phyloP scores from a whole-genome alignment of 2,797 vertebrate species.

The Manis crassicaudata region DNA sequence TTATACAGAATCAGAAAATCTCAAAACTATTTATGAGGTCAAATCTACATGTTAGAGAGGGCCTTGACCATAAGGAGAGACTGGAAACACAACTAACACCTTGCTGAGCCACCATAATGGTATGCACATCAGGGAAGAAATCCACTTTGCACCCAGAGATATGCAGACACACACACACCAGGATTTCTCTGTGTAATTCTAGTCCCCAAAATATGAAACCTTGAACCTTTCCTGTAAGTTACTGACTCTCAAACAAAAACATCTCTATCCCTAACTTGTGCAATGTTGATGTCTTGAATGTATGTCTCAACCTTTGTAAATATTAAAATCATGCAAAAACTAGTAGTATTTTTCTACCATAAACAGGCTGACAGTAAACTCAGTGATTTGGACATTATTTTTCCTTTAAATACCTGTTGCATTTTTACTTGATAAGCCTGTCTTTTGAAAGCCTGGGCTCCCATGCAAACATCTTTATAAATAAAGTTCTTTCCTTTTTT shows the following conservation, averaged over 20 bases:
- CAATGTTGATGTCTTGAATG: not conserved
- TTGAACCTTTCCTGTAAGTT: not conserved
- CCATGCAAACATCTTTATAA: not conserved
- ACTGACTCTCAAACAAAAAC: not conserved
- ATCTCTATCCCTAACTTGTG: not conserved
- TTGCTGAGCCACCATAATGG: too few species aligned
- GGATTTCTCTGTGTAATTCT: not conserved
- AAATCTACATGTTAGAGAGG: not conserved
- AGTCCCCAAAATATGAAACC: not conserved
- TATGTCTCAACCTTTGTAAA: not conserved
- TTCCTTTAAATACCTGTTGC: not conserved
- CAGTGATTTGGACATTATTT: not conserved
- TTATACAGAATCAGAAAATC: not conserved
- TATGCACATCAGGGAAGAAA: not conserved
- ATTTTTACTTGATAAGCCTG: not conserved
- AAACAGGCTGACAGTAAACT: not conserved
- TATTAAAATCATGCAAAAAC: not conserved
- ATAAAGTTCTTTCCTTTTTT: not conserved
- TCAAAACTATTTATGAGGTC: not conserved
- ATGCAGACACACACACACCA: not conserved
- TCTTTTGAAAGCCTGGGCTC: not conserved
- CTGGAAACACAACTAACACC: not conserved
- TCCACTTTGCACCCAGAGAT: not conserved
- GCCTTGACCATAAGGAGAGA: not conserved
- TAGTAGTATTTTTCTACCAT: not conserved